Base-by-base conservation (phyloP, 2,888 invertebrate species). In the Chironomus riparius region DNA sequence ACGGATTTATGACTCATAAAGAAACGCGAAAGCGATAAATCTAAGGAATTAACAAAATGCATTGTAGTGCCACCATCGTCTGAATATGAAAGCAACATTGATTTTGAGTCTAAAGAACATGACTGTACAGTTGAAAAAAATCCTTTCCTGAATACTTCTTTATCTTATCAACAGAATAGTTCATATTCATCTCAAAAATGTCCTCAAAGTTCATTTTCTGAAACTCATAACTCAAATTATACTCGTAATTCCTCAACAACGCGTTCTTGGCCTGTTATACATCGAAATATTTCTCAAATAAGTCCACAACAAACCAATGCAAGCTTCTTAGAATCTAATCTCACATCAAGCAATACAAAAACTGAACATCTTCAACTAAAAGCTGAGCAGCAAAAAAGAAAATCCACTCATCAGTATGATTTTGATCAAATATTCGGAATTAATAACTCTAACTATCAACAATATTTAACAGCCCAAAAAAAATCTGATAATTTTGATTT, bases 1-100 rank as follows among this genome's bases (percentile, higher is more conserved):
- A 83, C 83, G 68, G 84, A 84, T 80, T 84, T 84, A 84, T 84
- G 84, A 84, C 84, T 84, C 81, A 81, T 83, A 81, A 82, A 82
- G 79, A 80, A 81, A 74, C 82, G 82, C 77, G 80, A 81, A 78
- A 83, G 82, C 78, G 82, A 82, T 78, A 82, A 82, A 78, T 82
- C 82, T 78, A 84, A 83, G 78, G 84, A 84, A 80, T 81, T 82
- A 76, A 82, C 83, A 50, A 82, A 83, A 78, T 84, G 84, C 78
- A 82, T 83, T 76, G 83, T 83, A 76, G 84, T 84, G 79, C 83
- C 83, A 79, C 83, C 84, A 79, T 83, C 83, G 65, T 80, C 81
- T 77, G 80, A 73, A 47, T 15, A 47, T 28, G 13, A n/a, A 28
- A 61, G 13, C 21, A 38, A 38, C 1, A 38, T 38, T 38, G 38